These are phyloP conservation scores for Archivesica marissinica DNA, from an alignment of 1,140 invertebrate species.

Conservation along the genomic window DNA sequence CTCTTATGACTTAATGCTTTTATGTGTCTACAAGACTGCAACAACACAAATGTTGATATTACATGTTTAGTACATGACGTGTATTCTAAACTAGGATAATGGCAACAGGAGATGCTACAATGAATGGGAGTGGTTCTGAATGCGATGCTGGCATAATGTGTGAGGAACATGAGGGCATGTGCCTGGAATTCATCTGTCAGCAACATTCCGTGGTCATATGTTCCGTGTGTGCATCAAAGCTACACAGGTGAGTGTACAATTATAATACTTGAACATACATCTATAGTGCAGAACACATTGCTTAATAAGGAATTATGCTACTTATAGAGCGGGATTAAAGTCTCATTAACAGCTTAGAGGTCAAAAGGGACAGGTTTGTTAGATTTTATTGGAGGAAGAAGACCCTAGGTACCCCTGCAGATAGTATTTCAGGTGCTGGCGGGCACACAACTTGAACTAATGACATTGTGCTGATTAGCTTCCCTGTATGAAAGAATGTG, in stretches of 20 bases:
- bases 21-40: no score
- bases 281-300: background rate
- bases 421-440: background rate
- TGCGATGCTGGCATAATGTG: background rate
- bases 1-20: no score
- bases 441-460: no score
- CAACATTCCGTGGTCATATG: conserved; percentile 4
- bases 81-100: no score
- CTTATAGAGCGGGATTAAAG: background rate
- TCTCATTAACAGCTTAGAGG: background rate
- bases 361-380: background rate
- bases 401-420: background rate
- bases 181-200: background rate
- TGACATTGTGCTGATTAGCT: no score
- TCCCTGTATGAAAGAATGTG: no score
- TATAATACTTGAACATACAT: background rate
- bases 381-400: background rate
- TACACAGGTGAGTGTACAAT: conserved; percentile 23
- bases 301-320: background rate
- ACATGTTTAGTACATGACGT: no score
- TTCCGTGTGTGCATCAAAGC: background rate
- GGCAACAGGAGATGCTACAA: background rate
- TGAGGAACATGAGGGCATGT: background rate
- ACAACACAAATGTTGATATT: no score
- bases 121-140: background rate